Evolutionary conservation across 2,113 vertebrate genomes (phyloP), one percentile per base, ranked within the genome.

Genomic region (Paedocypris sp.): DNA sequence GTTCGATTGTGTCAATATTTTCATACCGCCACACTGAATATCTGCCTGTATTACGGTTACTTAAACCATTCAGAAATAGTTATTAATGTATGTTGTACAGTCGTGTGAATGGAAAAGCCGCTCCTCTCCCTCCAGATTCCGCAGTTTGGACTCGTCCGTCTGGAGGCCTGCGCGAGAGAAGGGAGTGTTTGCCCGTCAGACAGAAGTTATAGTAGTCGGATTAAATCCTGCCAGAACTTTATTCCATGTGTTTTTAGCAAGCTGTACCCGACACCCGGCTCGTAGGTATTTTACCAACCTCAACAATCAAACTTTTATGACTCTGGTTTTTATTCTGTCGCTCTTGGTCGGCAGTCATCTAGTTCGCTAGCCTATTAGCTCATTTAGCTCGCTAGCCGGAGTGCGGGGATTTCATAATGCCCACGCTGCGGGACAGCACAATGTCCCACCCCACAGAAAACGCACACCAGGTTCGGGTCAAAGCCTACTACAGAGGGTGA

Each of bases 401-500:
- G 68, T 66, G 72, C 69, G 46, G 77, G 62, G 75, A 73, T 79
- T 75, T 75, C 64, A 80, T 81, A 85, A 96, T 97, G 93, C 92
- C 92, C 80, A 97, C 92, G 63, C 85, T 93, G 89, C 87, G 94
- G 84, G 94, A 96, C 84, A 88, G 87, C 82, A 87, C 81, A 70
- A 92, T 94, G 92, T 89, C 89, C 80, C 88, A 90, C 69, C 79
- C 84, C 74, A 82, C 83, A 22, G 86, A 88, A 47, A 82, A 86
- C 67, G 82, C 83, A 9, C 85, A 87, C 64, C 87, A 91, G 78
- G 89, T 91, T 84, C 89, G 91, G 71, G 89, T 91, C 19, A 92
- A 92, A 73, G 88, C 90, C n/a, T 93, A 91, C 63, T 93, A 91
- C 49, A 91, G 91, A 79, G 91, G 91, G 90, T 91, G 78, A 88